phyloP scores from a whole-genome alignment of 2,888 invertebrate species.

The Heliothis peltigera region DNA sequence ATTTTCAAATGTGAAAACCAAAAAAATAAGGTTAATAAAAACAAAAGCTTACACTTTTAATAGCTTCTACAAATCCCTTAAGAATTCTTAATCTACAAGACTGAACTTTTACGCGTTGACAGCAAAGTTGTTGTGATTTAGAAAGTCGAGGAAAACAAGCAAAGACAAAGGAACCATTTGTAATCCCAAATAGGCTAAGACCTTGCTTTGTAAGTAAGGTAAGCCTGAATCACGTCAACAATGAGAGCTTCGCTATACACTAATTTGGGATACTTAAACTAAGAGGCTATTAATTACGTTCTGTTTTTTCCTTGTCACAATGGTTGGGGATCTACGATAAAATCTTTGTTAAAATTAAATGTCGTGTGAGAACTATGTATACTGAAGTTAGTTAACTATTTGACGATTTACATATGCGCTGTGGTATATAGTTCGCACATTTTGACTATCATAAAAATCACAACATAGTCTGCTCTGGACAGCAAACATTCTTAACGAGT shows the following conservation, averaged over 20 bases:
- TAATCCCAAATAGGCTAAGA: constrained; percentile 29
- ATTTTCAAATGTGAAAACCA: no score
- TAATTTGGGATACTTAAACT: constrained; percentile 24
- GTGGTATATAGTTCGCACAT: no score
- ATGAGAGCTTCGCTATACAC: constrained; percentile 24
- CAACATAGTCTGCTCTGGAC: no score
- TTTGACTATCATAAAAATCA: no score
- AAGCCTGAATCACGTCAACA: constrained; percentile 8
- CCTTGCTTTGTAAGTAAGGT: constrained; percentile 16
- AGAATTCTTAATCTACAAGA: neutral
- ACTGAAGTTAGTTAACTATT: no score
- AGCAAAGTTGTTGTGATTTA: constrained; percentile 22
- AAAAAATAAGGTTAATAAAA: no score
- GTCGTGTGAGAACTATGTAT: no score
- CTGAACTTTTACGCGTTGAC: neutral
- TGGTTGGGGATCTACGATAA: neutral
- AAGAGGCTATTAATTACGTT: constrained; percentile 28
- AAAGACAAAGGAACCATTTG: constrained; percentile 2
- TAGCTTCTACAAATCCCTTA: constrained; percentile 1
- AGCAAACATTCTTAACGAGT: no score
- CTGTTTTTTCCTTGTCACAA: constrained; percentile 20
- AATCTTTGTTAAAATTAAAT: no score
- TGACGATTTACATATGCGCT: no score
- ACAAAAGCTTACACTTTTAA: neutral
- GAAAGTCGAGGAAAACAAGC: neutral